Conservation (phyloP, 2,888 invertebrate species). For the Halocaridina rubra region DNA sequence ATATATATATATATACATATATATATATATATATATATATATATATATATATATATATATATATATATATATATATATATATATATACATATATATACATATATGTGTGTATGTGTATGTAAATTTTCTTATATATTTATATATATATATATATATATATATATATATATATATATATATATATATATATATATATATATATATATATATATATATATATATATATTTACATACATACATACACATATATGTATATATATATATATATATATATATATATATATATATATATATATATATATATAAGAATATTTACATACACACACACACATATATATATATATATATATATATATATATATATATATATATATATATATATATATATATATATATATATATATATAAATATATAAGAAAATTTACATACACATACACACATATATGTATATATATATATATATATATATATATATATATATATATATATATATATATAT, state of each 20-base stretch:
- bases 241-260: not conserved
- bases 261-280: not conserved
- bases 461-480: not conserved
- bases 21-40: conserved; percentile 8
- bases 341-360: not conserved
- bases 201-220: not conserved
- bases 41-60: conserved; percentile 5
- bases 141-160: not conserved
- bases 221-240: not conserved
- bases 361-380: not conserved
- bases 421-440: not conserved
- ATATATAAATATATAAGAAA: too few relatives aligned
- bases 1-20: not conserved
- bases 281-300: not conserved
- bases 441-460: not conserved
- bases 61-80: not conserved
- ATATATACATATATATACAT: not conserved
- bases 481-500: too few relatives aligned
- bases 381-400: too few relatives aligned
- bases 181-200: not conserved
- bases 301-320: not conserved
- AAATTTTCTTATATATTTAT: not conserved
- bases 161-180: not conserved
- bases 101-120: not conserved
- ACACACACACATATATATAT: not conserved